Base-by-base conservation (phyloP, 2,797 vertebrate species). In the Bovichtus variegatus region DNA sequence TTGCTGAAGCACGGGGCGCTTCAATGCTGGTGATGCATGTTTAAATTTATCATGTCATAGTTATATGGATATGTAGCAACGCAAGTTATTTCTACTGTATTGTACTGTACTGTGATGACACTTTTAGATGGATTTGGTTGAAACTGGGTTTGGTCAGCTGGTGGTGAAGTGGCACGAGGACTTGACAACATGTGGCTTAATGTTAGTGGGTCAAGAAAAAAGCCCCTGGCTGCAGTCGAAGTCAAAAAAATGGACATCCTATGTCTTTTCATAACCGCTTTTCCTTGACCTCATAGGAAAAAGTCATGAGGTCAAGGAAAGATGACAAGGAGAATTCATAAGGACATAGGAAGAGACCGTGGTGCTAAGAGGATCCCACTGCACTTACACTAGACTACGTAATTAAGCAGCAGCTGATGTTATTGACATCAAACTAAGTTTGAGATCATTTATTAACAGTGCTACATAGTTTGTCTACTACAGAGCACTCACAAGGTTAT, bases 21-120 rank as follows among this genome's bases (percentile, higher is more conserved):
- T 65, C 72, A 59, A 7, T 4, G 63, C 40, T 68, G 21, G n/a
- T 6, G 61, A 80, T 59, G 25, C 23, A 44, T 7, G 23, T 58
- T 65, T 27, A 23, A 23, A 34, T 44, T 13, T 0, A 58, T 62
- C 16, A 9, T 21, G 66, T 55, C 21, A 47, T 8, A 9, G 54
- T 50, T 46, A 9, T 8, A 2, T 2, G 3, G 25, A 54, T 7
- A 44, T 27, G 38, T 4, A 9, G 27, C 13, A 16, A 9, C 21
- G 31, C 8, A 6, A 49, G 25, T 34, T 9, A 69, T 61, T 59
- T 47, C 36, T 50, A 50, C 46, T 21, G 53, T 21, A 15, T 3
- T 36, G 19, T 12, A n/a, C 51, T 54, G 51, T 18, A 21, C 50
- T 67, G 50, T 13, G 23, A 19, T 21, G 19, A 58, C 8, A 25